Evolutionary conservation across 2,113 vertebrate genomes (phyloP).

Genomic region (Lucifuga dentata): DNA sequence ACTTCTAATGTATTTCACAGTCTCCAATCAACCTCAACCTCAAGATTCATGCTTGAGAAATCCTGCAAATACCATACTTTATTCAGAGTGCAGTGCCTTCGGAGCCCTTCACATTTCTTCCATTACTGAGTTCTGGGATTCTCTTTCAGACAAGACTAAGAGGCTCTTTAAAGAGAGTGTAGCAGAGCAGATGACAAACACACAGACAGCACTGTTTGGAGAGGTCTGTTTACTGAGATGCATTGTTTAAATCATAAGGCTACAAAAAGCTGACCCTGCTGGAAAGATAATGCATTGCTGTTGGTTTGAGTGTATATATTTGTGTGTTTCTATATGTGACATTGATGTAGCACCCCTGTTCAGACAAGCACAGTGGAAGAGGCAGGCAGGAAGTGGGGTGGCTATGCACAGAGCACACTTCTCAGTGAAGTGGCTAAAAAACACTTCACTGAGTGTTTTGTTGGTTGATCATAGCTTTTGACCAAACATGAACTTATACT

Average conservation of each 20-base stretch:
- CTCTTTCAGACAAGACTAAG: background rate
- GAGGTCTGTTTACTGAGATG: slow-evolving; percentile 39
- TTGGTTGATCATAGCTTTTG: no score
- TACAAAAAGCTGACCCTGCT: slow-evolving; percentile 40
- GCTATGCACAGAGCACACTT: slow-evolving; percentile 20
- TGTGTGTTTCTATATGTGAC: slow-evolving; percentile 24
- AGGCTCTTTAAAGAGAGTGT: slow-evolving; percentile 13
- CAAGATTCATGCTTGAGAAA: background rate
- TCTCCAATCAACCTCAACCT: background rate
- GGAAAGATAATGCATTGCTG: slow-evolving; percentile 38
- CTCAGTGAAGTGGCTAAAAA: slow-evolving; percentile 11
- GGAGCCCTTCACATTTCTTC: background rate
- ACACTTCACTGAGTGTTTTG: no score
- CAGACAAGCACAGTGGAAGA: slow-evolving; percentile 22
- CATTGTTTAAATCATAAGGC: slow-evolving; percentile 42
- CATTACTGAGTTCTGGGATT: background rate
- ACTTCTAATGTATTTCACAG: background rate
- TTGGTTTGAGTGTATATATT: slow-evolving; percentile 2
- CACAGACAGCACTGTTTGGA: slow-evolving; percentile 27
- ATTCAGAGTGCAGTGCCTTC: background rate
- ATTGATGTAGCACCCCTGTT: slow-evolving; percentile 57
- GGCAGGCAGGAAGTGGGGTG: slow-evolving; percentile 11
- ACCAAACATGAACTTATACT: no score
- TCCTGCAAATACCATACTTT: background rate
- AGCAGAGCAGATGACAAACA: slow-evolving; percentile 18